phyloP scores from a whole-genome alignment of 30 jellyfish, hydroid and myxozoan species.

The Hydractinia symbiolongicarpus region DNA sequence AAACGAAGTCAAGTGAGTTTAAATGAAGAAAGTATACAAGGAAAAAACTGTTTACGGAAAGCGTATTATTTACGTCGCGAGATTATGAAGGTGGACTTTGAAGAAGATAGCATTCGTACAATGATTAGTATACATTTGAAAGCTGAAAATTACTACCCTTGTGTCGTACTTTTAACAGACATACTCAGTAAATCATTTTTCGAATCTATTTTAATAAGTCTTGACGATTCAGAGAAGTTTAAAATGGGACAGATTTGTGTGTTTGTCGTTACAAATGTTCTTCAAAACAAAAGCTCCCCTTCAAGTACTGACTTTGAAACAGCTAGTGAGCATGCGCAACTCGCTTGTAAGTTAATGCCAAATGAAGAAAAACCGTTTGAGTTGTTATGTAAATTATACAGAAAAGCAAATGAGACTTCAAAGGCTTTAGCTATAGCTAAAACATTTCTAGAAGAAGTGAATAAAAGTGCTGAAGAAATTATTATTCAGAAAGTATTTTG shows the following conservation, averaged over 20 bases:
- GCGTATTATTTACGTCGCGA: not conserved
- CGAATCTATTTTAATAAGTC: not conserved
- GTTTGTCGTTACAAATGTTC: not conserved
- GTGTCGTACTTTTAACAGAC: not conserved
- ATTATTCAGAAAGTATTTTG: not conserved
- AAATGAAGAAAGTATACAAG: conserved; percentile 13
- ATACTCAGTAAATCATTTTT: not conserved
- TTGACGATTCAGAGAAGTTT: conserved; percentile 5
- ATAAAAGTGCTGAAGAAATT: not conserved
- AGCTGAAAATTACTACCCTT: conserved; percentile 14
- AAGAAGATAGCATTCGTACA: not conserved
- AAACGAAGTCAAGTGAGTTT: conserved; percentile 13
- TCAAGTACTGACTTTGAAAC: not conserved
- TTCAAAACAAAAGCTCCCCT: not conserved
- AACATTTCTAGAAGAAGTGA: conserved; percentile 10
- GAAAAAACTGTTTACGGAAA: conserved; percentile 11
- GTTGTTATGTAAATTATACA: not conserved
- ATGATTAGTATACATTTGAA: conserved; percentile 12
- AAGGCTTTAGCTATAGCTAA: conserved; percentile 16
- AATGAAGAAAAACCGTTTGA: not conserved
- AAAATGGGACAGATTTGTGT: conserved; percentile 4
- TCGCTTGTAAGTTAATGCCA: conserved; percentile 7
- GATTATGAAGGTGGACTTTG: not conserved
- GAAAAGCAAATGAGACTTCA: conserved; percentile 12
- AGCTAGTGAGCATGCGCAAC: not conserved